Evolutionary conservation across 2,113 vertebrate genomes (phyloP).

Genomic region (Bubo blakistoni): DNA sequence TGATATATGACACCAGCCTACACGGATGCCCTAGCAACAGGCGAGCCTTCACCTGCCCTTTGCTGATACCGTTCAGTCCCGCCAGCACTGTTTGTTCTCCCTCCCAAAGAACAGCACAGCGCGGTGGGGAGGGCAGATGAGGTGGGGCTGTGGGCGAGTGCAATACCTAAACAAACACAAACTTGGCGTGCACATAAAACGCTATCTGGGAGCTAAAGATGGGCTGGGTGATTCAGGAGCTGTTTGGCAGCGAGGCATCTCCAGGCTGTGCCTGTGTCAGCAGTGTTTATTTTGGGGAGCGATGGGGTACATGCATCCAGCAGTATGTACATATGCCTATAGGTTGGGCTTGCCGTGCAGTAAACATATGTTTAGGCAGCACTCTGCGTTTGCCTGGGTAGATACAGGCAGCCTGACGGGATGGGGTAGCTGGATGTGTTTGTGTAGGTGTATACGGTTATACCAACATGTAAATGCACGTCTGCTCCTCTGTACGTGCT

Average conservation of each 20-base stretch:
- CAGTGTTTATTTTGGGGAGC: neutral
- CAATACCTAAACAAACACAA: conserved; percentile 1
- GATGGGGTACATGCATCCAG: neutral
- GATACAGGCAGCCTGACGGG: neutral
- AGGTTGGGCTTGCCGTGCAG: neutral
- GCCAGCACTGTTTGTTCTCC: conserved; percentile 67
- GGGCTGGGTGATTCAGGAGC: neutral
- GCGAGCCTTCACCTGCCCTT: conserved; percentile 87
- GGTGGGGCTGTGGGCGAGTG: neutral
- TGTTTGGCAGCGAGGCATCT: neutral
- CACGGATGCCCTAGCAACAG: conserved; percentile 77
- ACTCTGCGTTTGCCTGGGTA: neutral
- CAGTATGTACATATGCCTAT: neutral
- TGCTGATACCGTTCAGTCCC: conserved; percentile 75
- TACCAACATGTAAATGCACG: neutral
- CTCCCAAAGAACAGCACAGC: neutral
- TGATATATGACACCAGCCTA: conserved; percentile 72
- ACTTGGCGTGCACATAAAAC: neutral
- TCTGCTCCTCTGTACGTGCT: neutral
- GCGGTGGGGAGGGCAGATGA: neutral
- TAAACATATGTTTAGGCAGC: neutral
- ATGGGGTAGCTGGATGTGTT: neutral
- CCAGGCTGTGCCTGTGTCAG: neutral
- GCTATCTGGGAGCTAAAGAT: neutral
- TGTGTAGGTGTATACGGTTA: neutral